phyloP scores from a whole-genome alignment of 2,113 vertebrate genomes.

The Brachyhypopomus occidentalis region DNA sequence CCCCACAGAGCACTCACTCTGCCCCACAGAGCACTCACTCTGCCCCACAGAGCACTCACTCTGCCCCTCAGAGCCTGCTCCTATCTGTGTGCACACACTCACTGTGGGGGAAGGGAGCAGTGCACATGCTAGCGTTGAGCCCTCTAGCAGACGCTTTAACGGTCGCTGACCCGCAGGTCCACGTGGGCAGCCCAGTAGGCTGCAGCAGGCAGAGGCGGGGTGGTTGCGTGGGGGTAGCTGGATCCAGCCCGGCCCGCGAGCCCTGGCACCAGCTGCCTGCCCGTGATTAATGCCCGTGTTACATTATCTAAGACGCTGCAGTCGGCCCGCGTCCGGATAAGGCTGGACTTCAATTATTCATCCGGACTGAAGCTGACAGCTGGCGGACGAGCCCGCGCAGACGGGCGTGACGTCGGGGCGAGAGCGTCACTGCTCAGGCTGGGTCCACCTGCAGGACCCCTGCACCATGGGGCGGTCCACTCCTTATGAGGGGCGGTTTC shows the following conservation, averaged over 20 bases:
- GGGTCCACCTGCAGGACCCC: no score
- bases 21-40: no score
- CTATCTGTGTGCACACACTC: not conserved
- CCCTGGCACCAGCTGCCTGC: not conserved
- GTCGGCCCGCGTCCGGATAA: conserved; percentile 48
- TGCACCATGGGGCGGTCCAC: no score
- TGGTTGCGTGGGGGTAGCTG: not conserved
- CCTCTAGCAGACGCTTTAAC: not conserved
- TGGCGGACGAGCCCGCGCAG: conserved; percentile 31
- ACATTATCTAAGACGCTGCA: conserved; percentile 43
- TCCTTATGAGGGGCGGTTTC: no score
- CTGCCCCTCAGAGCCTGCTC: no score
- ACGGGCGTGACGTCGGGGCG: conserved; percentile 33
- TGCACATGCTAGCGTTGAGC: not conserved
- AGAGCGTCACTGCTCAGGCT: conserved; percentile 26
- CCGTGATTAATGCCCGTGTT: conserved; percentile 48
- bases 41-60: no score
- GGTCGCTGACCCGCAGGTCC: no score
- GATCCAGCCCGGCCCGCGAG: not conserved
- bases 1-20: no score
- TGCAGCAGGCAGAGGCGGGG: no score
- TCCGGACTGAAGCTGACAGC: conserved; percentile 35
- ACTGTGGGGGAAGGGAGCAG: not conserved
- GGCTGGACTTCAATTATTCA: conserved; percentile 47
- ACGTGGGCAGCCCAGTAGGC: no score